These are phyloP conservation scores for Pagrus major DNA, from an alignment of 2,113 vertebrate genomes.

Conservation along the genomic window DNA sequence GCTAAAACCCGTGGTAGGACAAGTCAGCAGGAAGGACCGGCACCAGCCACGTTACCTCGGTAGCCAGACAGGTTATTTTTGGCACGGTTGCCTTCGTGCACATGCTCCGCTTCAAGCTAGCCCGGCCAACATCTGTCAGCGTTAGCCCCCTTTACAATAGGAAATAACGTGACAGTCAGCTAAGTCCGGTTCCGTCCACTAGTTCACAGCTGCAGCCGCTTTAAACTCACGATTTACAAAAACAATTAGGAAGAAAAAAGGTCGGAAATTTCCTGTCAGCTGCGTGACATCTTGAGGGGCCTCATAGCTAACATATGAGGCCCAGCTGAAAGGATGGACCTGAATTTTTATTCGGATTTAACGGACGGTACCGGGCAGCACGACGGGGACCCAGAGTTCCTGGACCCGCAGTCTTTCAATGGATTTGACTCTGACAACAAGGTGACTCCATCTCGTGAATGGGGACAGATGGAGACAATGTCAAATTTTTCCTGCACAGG, in stretches of 20 bases:
- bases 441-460: conserved; percentile 70
- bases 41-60: conserved; percentile 55
- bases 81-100: conserved; percentile 32
- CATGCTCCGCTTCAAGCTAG: conserved; percentile 31
- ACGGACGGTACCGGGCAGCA: conserved; percentile 81
- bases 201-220: neutral
- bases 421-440: conserved; percentile 85
- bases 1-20: conserved; percentile 61
- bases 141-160: no score
- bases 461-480: no score
- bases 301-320: conserved; percentile 51
- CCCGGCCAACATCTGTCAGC: neutral
- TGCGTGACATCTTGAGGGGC: conserved; percentile 6
- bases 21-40: conserved; percentile 51
- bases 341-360: conserved; percentile 86
- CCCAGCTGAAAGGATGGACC: conserved; percentile 79
- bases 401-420: conserved; percentile 84
- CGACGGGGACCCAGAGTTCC: conserved; percentile 79
- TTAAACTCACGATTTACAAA: neutral
- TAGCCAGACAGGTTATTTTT: conserved; percentile 62
- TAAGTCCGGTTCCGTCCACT: no score
- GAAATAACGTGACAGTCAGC: no score
- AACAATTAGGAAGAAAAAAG: neutral
- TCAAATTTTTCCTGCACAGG: no score
- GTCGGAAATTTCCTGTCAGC: neutral